These are phyloP conservation scores for Reinhardtius hippoglossoides DNA, from an alignment of 2,113 vertebrate species.

Conservation along the genomic window DNA sequence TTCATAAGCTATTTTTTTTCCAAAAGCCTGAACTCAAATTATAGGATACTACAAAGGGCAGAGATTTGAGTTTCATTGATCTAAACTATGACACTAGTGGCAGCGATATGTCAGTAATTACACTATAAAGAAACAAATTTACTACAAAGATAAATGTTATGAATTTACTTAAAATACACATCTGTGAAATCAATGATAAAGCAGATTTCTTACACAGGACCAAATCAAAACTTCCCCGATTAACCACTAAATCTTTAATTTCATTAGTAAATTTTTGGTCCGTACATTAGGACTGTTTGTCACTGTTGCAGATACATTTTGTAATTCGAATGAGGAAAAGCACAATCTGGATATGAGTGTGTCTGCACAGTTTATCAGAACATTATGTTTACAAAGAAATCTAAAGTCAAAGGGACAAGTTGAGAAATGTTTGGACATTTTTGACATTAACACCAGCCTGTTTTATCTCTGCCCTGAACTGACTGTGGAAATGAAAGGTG, in stretches of 20 bases:
- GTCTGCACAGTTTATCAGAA: not conserved
- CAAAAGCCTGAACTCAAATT: conserved; percentile 6
- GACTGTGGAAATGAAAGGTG: not conserved
- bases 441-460: not conserved
- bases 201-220: not conserved
- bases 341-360: not conserved
- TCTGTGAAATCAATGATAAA: not conserved
- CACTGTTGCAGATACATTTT: not conserved
- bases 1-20: conserved; percentile 41
- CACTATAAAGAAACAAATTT: conserved; percentile 48
- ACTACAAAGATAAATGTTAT: conserved; percentile 44
- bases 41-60: conserved; percentile 14
- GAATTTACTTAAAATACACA: not conserved
- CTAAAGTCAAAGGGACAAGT: conserved; percentile 10
- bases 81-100: not conserved
- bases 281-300: not conserved
- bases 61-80: conserved; percentile 1
- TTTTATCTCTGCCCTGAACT: not conserved
- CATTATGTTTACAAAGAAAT: conserved; percentile 1
- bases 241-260: not conserved
- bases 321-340: not conserved
- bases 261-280: not conserved
- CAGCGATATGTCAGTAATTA: conserved; percentile 15
- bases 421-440: not conserved
- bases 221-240: not conserved